Evolutionary conservation across 2,113 vertebrate species (phyloP).

Genomic region (Copsychus sechellarum): DNA sequence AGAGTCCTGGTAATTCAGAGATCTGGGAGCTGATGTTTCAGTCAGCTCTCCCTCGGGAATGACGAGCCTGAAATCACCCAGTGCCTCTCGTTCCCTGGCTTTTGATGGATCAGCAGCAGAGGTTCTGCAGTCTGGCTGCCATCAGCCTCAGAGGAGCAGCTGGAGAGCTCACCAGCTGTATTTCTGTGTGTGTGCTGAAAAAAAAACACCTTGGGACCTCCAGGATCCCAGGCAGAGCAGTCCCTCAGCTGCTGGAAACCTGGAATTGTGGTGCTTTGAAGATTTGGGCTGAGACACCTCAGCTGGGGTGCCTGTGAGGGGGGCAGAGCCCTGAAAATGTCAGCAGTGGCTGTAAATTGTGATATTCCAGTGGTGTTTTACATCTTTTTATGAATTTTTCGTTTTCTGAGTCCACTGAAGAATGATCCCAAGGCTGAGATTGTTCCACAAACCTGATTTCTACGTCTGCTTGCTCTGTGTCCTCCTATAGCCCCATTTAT

Average conservation of each 20-base stretch:
- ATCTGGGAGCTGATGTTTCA: neutral
- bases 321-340: neutral
- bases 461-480: too few relatives aligned
- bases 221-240: neutral
- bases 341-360: neutral
- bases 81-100: neutral
- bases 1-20: neutral
- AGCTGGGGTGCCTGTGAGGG: neutral
- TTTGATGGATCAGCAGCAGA: fast-evolving
- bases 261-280: neutral
- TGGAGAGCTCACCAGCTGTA: neutral
- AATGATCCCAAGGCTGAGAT: neutral
- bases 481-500: fast-evolving
- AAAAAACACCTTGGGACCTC: neutral
- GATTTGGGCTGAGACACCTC: neutral
- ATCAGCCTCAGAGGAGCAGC: neutral
- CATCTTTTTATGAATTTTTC: neutral
- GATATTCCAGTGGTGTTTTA: neutral
- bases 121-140: neutral
- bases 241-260: neutral
- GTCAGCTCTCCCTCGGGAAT: neutral
- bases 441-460: neutral
- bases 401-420: neutral
- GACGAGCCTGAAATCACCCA: neutral
- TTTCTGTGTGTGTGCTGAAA: fast-evolving